A percentile compares a stretch with the other conserved stretches of the same genome.
Conservation (phyloP, 2,113 vertebrate species). For the Papio anubis region DNA sequence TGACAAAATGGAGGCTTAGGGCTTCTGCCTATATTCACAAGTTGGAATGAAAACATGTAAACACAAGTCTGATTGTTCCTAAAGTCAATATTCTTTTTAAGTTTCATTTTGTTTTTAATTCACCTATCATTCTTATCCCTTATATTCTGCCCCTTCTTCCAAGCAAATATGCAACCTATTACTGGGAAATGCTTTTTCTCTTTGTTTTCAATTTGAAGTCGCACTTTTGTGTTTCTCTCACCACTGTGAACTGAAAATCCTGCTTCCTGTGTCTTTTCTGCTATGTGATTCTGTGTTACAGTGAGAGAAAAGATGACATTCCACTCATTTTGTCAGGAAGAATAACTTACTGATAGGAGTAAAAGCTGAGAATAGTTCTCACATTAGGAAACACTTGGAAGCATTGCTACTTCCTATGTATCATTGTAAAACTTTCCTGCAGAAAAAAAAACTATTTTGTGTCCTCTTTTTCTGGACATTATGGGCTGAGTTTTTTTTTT, state of each 20-base stretch:
- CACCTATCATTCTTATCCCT: not conserved
- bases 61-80: not conserved
- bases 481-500: not conserved
- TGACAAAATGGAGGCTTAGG: not conserved
- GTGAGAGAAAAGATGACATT: not conserved
- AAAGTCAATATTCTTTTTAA: not conserved
- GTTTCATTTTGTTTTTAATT: not conserved
- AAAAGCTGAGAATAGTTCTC: not conserved
- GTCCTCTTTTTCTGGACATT: not conserved
- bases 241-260: not conserved
- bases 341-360: not conserved
- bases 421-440: not conserved
- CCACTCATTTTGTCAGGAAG: not conserved
- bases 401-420: not conserved
- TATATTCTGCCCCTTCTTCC: not conserved
- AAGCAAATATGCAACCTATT: not conserved
- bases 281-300: not conserved
- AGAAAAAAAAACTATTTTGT: not conserved
- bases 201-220: not conserved
- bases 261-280: not conserved
- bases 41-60: not conserved
- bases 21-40: not conserved
- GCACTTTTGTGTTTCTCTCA: not conserved
- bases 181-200: not conserved
- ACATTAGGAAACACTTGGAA: not conserved